Evolutionary conservation across 2,113 vertebrate species (phyloP), one percentile per base, ranked within the genome.

Genomic region (Sorex araneus): DNA sequence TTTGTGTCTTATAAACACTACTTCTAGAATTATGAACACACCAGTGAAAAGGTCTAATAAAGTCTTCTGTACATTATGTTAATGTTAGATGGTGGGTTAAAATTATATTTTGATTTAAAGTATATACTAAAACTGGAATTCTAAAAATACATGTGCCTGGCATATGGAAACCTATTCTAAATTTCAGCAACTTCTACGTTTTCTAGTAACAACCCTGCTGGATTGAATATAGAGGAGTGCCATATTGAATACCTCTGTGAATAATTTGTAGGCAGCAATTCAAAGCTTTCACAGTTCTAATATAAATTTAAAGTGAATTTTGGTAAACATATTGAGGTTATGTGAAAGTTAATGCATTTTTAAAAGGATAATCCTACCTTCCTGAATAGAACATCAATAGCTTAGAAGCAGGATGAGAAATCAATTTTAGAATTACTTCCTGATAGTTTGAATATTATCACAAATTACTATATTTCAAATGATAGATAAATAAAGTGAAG

Each of bases 221-320:
- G 27, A 66, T 0, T 67, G 36, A 94, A 89, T 27, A 60, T 0
- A 85, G 36, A 96, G 95, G 5, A 63, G 63, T 95, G 19, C 8
- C 57, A 64, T 95, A 95, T 94, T 85, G 47, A 97, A 92, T 96
- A 91, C 28, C 2, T 67, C 76, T 7, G 0, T 96, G 85, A 92
- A 96, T 95, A 96, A 96, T 96, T 95, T 95, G 12, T 96, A 94
- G 85, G 86, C 85, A 97, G 87, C 13, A 87, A 70, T 93, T 96
- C 73, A 95, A 96, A 92, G 54, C n/a, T 91, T 95, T 93, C 67
- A 92, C 23, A 87, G 43, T 3, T 89, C 75, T 94, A 95, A 90
- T 94, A 93, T 76, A 91, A 96, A 93, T 96, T 95, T 86, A 64
- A 95, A 96, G 93, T 87, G 2, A 95, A 95, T 94, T 95, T 97